These are phyloP conservation scores for Cryptocephalus primarius DNA, from an alignment of 2,888 invertebrate genomes.

Conservation along the genomic window DNA sequence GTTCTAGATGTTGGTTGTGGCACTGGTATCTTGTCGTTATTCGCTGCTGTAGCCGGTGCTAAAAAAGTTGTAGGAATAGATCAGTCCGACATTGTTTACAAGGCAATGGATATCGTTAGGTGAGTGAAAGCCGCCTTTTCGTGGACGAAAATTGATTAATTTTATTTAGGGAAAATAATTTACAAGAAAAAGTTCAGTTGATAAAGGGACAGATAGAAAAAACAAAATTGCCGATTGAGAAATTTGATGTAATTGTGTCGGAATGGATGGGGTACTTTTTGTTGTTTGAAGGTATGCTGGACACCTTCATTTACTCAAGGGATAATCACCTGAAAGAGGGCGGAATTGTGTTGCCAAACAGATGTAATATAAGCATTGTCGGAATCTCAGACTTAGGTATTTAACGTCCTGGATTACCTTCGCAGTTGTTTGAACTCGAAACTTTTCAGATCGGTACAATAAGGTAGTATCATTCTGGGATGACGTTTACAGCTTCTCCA, in stretches of 20 bases:
- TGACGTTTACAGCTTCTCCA: constrained; percentile 87
- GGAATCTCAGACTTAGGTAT: constrained; percentile 65
- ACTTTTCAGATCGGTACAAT: constrained; percentile 50
- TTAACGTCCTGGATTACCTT: neutral
- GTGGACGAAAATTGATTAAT: neutral
- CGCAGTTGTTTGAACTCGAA: neutral
- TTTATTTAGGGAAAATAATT: constrained; percentile 55
- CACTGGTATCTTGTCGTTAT: constrained; percentile 96
- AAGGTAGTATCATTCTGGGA: constrained; percentile 79
- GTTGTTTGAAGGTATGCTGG: constrained; percentile 93
- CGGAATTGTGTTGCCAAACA: constrained; percentile 74
- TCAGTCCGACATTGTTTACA: constrained; percentile 90
- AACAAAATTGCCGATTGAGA: constrained; percentile 59
- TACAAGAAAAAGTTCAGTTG: constrained; percentile 61
- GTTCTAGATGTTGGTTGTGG: constrained; percentile 97
- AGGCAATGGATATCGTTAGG: constrained; percentile 91
- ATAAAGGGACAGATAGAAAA: constrained; percentile 83
- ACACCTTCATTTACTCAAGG: constrained; percentile 82
- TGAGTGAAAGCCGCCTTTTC: constrained; percentile 24
- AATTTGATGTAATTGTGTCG: constrained; percentile 86
- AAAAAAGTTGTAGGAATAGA: constrained; percentile 85
- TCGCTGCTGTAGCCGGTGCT: constrained; percentile 92
- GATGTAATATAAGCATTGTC: constrained; percentile 69
- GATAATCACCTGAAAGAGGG: constrained; percentile 66
- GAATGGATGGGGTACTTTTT: constrained; percentile 99